Base-by-base conservation (phyloP, 2,113 vertebrate genomes). In the Tachysurus vachellii region DNA sequence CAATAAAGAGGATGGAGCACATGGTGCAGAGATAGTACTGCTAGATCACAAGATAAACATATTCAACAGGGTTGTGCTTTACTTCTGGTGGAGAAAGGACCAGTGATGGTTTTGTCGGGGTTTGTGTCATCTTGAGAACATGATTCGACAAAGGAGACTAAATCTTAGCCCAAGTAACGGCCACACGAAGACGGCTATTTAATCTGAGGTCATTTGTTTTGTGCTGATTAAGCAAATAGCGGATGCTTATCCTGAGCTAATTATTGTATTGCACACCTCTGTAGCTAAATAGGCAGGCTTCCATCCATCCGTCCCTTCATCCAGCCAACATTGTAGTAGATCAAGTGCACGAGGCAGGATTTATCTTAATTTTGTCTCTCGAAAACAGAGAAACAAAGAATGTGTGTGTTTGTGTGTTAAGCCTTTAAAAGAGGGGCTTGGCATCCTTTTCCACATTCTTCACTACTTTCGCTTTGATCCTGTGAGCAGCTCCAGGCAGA, bases 381-480 rank as follows among this genome's bases (percentile, higher is more conserved):
- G 23, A 3, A 54, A 56, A 79, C 5, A 28, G 13, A 79, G 28
- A 77, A 77, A 77, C 16, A 28, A 77, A 77, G 26, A 54, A 76
- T 36, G 36, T 36, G 36, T 36, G 36, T 36, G 36, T 71, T 2
- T 31, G 12, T n/a, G 21, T 26, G 47, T 76, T 79, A 28, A 79
- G 7, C n/a, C n/a, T 79, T 54, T 54, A 54, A 36, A 57, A 57
- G 53, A 21, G 28, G 17, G 36, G 77, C 54, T 36, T 80, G 77
- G 77, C 77, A 80, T 80, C n/a, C 53, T 80, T 79, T 80, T 80
- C 53, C 42, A 56, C n/a, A 80, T n/a, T 79, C 54, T 54, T 61
- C 44, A 31, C 50, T 54, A 76, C 56, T 28, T 28, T 73, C 19
- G n/a, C 36, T 85, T 84, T 84, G 80, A 88, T 81, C 70, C 70